Evolutionary conservation across 1,140 invertebrate genomes (phyloP).

Genomic region (Cydia pomonella): DNA sequence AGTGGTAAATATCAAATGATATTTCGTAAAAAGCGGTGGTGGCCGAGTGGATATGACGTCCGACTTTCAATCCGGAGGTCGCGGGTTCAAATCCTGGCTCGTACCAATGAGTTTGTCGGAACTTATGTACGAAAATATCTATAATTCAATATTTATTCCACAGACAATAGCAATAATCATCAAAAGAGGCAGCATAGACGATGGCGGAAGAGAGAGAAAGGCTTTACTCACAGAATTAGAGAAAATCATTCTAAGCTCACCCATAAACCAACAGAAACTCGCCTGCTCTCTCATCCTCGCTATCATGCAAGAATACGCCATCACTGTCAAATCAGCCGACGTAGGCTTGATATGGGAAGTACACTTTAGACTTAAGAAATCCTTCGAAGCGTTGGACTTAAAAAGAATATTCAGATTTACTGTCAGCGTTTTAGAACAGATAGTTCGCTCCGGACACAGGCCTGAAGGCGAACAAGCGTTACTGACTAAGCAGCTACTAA

Average conservation of each 20-base stretch:
- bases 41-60: no score
- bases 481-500: slow-evolving; percentile 85
- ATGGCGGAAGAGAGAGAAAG: slow-evolving; percentile 85
- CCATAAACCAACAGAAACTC: slow-evolving; percentile 83
- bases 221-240: slow-evolving; percentile 85
- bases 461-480: slow-evolving; percentile 71
- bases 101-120: no score
- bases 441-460: slow-evolving; percentile 78
- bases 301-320: slow-evolving; percentile 93
- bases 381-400: slow-evolving; percentile 91
- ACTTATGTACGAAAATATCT: no score
- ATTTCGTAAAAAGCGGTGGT: no score
- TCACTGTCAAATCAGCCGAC: slow-evolving; percentile 91
- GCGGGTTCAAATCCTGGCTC: no score
- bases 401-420: slow-evolving; percentile 87
- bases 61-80: no score
- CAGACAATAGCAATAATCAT: slow-evolving; percentile 93
- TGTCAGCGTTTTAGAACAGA: slow-evolving; percentile 79
- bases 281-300: slow-evolving; percentile 91
- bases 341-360: slow-evolving; percentile 92
- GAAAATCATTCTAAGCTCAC: slow-evolving; percentile 71
- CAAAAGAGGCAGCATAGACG: slow-evolving; percentile 89
- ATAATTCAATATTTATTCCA: slow-evolving; percentile 72
- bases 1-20: no score
- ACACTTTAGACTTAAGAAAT: slow-evolving; percentile 91